Base-by-base conservation (phyloP, 1,140 invertebrate species). In the Oppia nitens region DNA sequence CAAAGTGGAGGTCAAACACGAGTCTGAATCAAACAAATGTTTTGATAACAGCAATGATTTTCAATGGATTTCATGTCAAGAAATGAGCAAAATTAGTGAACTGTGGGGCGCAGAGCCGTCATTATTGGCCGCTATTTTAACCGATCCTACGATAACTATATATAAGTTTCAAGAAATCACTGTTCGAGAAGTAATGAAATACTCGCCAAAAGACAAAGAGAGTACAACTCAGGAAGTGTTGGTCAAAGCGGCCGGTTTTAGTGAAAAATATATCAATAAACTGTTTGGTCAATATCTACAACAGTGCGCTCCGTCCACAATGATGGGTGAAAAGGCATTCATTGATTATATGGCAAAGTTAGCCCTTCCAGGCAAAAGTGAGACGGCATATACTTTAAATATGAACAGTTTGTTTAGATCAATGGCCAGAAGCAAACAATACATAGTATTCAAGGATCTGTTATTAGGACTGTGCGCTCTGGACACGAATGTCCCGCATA, bases 401-500 rank as follows among this genome's bases (percentile, higher is more conserved):
- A n/a, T n/a, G n/a, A n/a, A n/a, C n/a, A n/a, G n/a, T n/a, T n/a
- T n/a, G n/a, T 57, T 57, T 20, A 11, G 21, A 9, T 28, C 55
- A 3, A 48, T 57, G 4, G 40, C 21, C 23, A 24, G 12, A 20
- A 2, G 17, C 11, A 47, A 27, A 20, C 47, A 57, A 20, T 57
- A 24, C 27, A 9, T 57, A 14, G 47, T 40, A 2, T 57, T 57
- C 25, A 28, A 57, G 17, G 55, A 57, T 26, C 23, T 57, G n/a
- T 29, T 57, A 29, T 32, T 57, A 17, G 77, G 76, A 11, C 54
- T 79, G 14, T 75, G 76, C 20, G 75, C 74, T 2, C 68, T 77
- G 59, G 77, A 79, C 58, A 74, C 73, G 0, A 65, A 60, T 26
- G 77, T 76, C 26, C 72, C 71, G 40, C 77, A 79, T 70, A 32